Evolutionary conservation across 2,888 invertebrate genomes (phyloP), one percentile per base, ranked within the genome.

Genomic region (Eretmocerus hayati): DNA sequence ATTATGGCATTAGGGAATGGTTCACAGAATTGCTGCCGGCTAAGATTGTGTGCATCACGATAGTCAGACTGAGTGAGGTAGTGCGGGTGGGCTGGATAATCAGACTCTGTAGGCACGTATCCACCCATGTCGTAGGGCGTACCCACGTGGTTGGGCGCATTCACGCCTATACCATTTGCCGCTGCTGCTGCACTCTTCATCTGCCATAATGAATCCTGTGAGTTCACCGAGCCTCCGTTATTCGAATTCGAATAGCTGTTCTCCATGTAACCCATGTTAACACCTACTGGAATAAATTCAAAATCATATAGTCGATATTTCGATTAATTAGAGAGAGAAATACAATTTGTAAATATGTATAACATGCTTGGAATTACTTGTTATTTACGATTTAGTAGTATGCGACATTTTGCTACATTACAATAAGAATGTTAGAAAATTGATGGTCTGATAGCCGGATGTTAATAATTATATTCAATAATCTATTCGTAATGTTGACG

Each of bases 211-310:
- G 92, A 92, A 72, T 92, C 91, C 72, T 92, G 92, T 4, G 91
- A 92, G 75, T 93, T 91, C 49, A 92, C 91, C 62, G 91, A 91
- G 58, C 92, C 92, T n/a, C 91, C 91, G 72, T 91, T 90, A 75
- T 91, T 91, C 52, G 90, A 91, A 71, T 91, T 91, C 51, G 90
- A 88, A 74, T 91, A 91, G 71, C 89, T 90, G 74, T 90, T 90
- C 71, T 91, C 91, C 75, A 90, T 83, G 75, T 90, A 91, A 55
- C 85, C 88, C 84, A 89, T 87, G 73, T 89, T 89, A 56, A 84
- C 84, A 83, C 88, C 88, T 87, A 72, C 11, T 72, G 67, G 26
- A 11, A 1, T 26, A 55, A n/a, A n/a, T n/a, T n/a, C n/a, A n/a
- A n/a, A n/a, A n/a, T n/a, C n/a, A n/a, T n/a, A n/a, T n/a, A n/a